Evolutionary conservation across 2,888 invertebrate genomes (phyloP), one percentile per base, ranked within the genome.

Genomic region (Machimus rusticus): DNA sequence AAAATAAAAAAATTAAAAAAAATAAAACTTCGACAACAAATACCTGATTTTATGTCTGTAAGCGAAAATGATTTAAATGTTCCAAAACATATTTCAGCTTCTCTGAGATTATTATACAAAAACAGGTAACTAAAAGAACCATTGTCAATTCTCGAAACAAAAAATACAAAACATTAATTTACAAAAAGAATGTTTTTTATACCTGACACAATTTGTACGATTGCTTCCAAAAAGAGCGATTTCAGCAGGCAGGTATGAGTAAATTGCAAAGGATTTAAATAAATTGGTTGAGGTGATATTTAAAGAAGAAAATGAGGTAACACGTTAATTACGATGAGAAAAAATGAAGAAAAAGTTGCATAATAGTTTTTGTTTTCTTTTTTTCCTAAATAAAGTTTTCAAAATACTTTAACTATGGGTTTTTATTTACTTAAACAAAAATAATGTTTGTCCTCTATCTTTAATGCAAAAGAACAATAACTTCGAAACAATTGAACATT

Each of bases 211-310:
- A 51, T 66, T 66, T 66, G 23, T 78, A 78, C 78, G 43, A 78
- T 78, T 39, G 39, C 43, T 78, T 87, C 31, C 34, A 46, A 46
- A 46, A 46, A 46, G 77, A 84, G 74, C 81, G 74, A 82, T 79
- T 79, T 23, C 74, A 86, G 51, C 43, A 79, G 79, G n/a, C 78
- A 87, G 76, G 46, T 28, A 66, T 66, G 66, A 66, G 19, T 66
- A 66, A 66, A 66, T 66, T 66, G 66, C 66, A 66, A 66, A 66
- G 66, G 66, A 66, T 66, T 66, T 46, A 86, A 43, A 87, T 79
- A 57, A 43, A 87, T 87, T 87, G 87, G 87, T 87, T 87, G 81
- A 81, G 87, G 87, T 87, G 87, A 81, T 87, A 81, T 74, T 87
- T 87, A 81, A 82, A 87, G 39, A 86, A n/a, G 34, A 79, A 66